Evolutionary conservation across 2,888 invertebrate species (phyloP), one percentile per base, ranked within the genome.

Genomic region (Pherbina coryleti): DNA sequence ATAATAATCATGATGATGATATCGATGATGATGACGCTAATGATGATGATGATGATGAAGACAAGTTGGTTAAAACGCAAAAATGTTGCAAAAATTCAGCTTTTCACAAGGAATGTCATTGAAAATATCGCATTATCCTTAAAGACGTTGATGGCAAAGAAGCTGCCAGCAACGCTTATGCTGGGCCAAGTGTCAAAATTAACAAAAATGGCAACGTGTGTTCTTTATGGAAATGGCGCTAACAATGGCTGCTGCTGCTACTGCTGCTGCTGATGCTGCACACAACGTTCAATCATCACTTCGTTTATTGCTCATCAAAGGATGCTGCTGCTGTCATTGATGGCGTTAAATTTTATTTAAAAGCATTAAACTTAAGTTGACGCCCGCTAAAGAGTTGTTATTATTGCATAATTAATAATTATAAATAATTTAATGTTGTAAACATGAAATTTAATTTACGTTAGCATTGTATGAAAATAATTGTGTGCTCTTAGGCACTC

Each of bases 371-470:
- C 44, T 44, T 44, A 44, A 44, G 44, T 44, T 44, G 49, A 69
- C 19, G 69, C 14, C 67, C 14, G 69, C 44, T n/a, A 37, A 66
- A 34, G 19, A 37, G 66, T 66, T 66, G 66, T 66, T 66, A 37
- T 37, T 44, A 69, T 25, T 44, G 22, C 44, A 25, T 49, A 44
- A 69, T 69, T 25, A 72, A 34, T 11, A 19, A 44, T 37, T 44
- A 44, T 55, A 71, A 37, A 57, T 55, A 57, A 72, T 14, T 57
- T 57, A 55, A 60, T 72, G 57, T 57, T 57, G 72, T 57, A 72
- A 72, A 57, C 72, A 57, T 34, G 19, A 17, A 57, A 31, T 55
- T 34, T 55, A 51, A 28, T 67, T 67, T 7, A 37, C 19, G 14
- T 60, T 28, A 60, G 9, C 5, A 37, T 19, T 70, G 69, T 70